Evolutionary conservation across 2,113 vertebrate genomes (phyloP), one percentile per base, ranked within the genome.

Genomic region (Dolichallabes microphthalmus): DNA sequence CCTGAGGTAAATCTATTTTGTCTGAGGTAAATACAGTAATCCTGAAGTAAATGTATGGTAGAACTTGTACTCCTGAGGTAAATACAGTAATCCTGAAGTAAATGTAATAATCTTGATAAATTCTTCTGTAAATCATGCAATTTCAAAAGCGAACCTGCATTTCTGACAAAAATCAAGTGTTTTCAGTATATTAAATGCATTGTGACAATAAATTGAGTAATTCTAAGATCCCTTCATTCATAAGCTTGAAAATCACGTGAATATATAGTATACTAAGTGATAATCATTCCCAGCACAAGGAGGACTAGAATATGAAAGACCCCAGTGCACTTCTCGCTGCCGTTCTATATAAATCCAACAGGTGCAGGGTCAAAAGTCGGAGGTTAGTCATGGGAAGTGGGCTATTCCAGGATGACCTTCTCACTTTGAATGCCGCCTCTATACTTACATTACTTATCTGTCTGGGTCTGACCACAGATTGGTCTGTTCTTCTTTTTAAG

Each of bases 331-430:
- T 25, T 45, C 12, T n/a, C 20, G 52, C 35, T n/a, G 12, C 1
- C 50, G 2, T 13, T 53, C 61, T 82, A 17, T 45, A 71, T 50
- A 61, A 17, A 39, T 61, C 32, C 66, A 35, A 83, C 82, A 83
- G 82, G 82, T 83, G 82, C 73, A 58, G 68, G 82, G 32, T 83
- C 82, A 75, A 25, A 75, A 19, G 69, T 83, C 82, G 27, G 57
- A 82, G 82, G 57, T 80, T 13, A 80, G 14, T 25, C 22, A 50
- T 45, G 45, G 82, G 53, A 60, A 57, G 22, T 22, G 9, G 7
- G 35, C 69, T 83, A 83, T 83, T 83, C 82, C 39, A 11, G 82
- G 53, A 71, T 20, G 32, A 82, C 20, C 81, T 82, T 86, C 84
- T 82, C 64, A 74, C 74, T 57, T 57, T 55, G 45, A 73, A 73